phyloP scores from a whole-genome alignment of 1,140 invertebrate species.

The Ostrea denselamellosa region DNA sequence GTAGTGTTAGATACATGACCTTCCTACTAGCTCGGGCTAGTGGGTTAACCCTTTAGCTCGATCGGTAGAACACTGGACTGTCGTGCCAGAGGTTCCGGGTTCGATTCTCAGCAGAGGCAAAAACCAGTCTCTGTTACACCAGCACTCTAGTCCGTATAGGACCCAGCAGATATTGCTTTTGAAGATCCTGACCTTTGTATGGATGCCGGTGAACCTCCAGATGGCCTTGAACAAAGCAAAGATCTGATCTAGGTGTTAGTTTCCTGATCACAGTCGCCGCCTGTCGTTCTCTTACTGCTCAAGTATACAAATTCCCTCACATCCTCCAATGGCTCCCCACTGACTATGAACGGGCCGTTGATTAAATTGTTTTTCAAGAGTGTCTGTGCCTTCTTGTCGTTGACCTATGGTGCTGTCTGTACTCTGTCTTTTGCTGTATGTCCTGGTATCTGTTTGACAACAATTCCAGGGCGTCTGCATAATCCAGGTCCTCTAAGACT shows the following conservation, averaged over 20 bases:
- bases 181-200: neutral
- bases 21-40: no score
- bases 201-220: neutral
- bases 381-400: neutral
- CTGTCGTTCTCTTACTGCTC: neutral
- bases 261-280: neutral
- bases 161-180: neutral
- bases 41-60: no score
- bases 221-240: neutral
- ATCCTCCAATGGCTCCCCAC: neutral
- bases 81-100: no score
- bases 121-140: no score
- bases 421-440: constrained; percentile 45
- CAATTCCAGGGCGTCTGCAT: constrained; percentile 29
- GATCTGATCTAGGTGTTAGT: neutral
- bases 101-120: no score
- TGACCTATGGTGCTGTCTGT: neutral
- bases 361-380: neutral
- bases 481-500: constrained; percentile 43
- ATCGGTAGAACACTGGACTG: no score
- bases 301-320: neutral
- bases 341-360: neutral
- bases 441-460: neutral
- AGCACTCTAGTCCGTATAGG: neutral
- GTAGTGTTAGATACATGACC: no score